Percentiles rank a stretch among this genome's conserved stretches.
Conservation (phyloP, 2,888 invertebrate genomes). For the Hipparchia semele region DNA sequence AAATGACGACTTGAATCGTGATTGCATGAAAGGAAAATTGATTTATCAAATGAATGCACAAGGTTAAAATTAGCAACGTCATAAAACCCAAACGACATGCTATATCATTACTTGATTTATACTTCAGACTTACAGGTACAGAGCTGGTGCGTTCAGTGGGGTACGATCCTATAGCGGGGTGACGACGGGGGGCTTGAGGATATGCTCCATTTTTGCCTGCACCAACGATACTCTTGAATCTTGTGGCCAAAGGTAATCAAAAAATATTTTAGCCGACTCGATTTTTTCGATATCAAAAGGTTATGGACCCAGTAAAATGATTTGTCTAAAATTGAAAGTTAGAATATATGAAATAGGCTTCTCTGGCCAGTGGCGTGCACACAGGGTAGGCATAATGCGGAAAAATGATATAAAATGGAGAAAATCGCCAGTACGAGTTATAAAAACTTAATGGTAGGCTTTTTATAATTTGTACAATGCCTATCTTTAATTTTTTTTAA, state of each 20-base stretch:
- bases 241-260: constrained; percentile 68
- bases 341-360: no score
- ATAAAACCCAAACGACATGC: no score
- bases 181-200: constrained; percentile 72
- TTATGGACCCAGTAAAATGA: not conserved
- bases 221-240: constrained; percentile 64
- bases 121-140: constrained; percentile 73
- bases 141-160: constrained; percentile 77
- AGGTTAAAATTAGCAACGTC: not conserved
- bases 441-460: no score
- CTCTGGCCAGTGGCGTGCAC: no score
- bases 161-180: constrained; percentile 73
- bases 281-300: not conserved
- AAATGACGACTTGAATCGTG: no score
- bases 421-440: no score
- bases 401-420: no score
- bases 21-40: not conserved
- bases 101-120: not conserved
- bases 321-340: no score
- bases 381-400: no score
- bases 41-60: not conserved
- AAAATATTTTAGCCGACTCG: not conserved
- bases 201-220: constrained; percentile 81
- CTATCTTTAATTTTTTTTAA: no score
- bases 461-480: no score